Percentiles rank a stretch among this genome's conserved stretches.
Evolutionary conservation across 2,888 invertebrate genomes (phyloP).

Genomic region (Drosophila differens): DNA sequence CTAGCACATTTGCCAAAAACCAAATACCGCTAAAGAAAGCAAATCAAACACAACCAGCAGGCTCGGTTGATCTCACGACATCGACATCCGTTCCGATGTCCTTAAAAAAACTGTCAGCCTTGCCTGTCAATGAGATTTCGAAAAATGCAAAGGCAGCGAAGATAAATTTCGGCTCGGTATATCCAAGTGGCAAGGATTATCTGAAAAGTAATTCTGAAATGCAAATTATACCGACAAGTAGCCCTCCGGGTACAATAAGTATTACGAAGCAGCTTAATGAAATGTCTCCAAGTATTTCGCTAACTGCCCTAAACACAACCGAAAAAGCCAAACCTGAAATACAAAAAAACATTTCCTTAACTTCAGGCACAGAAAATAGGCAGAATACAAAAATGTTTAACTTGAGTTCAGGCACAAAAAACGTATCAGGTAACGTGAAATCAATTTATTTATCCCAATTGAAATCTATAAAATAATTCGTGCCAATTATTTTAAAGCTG

Average conservation of each 20-base stretch:
- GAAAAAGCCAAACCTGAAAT: constrained; percentile 33
- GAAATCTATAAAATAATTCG: background rate
- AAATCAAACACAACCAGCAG: constrained; percentile 11
- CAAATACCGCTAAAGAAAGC: constrained; percentile 2
- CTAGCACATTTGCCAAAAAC: constrained; percentile 11
- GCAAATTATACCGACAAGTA: constrained; percentile 82
- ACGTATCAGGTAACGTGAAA: background rate
- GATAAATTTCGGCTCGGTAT: constrained; percentile 27
- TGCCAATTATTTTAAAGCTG: background rate
- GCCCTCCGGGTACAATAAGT: constrained; percentile 75
- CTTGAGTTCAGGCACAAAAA: constrained; percentile 11
- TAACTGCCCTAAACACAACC: constrained; percentile 70
- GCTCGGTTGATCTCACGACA: constrained; percentile 32
- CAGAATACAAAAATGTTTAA: constrained; percentile 30
- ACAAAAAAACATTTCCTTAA: constrained; percentile 12
- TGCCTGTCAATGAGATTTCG: background rate
- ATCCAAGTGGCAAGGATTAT: constrained; percentile 36
- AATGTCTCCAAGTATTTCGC: constrained; percentile 80
- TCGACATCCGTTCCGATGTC: background rate
- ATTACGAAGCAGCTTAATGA: constrained; percentile 80
- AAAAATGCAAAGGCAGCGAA: constrained; percentile 20
- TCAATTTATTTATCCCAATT: background rate
- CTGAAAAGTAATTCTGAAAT: constrained; percentile 69
- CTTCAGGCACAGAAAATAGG: constrained; percentile 2
- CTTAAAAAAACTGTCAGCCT: constrained; percentile 7